Percentiles rank a stretch among this genome's conserved stretches.
Conservation (phyloP, 2,888 invertebrate species). For the Clunio marinus region DNA sequence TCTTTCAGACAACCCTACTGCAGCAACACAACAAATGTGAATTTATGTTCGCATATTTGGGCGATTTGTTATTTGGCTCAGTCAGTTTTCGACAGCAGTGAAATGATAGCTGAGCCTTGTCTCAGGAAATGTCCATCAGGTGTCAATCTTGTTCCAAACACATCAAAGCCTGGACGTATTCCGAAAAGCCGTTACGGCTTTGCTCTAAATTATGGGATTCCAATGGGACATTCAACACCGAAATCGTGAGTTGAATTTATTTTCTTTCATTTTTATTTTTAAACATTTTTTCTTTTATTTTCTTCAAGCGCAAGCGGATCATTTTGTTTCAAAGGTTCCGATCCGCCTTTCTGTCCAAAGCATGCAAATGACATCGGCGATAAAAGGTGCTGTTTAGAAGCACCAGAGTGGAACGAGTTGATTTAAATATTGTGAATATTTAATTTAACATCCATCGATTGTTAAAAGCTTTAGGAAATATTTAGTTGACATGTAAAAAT, state of each 20-base stretch:
- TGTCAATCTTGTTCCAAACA: slow-evolving; percentile 43
- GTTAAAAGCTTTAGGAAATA: too few species aligned
- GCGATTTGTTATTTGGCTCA: slow-evolving; percentile 75
- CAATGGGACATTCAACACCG: slow-evolving; percentile 69
- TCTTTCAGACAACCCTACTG: slow-evolving; percentile 71
- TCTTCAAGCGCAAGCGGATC: slow-evolving; percentile 61
- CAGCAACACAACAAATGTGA: slow-evolving; percentile 63
- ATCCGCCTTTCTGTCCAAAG: slow-evolving; percentile 68
- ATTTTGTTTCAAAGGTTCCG: slow-evolving; percentile 61
- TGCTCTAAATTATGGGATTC: slow-evolving; percentile 53
- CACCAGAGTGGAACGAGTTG: slow-evolving; percentile 40
- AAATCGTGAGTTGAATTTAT: slow-evolving; percentile 54
- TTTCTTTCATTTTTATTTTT: slow-evolving; percentile 16
- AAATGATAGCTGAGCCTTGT: slow-evolving; percentile 63
- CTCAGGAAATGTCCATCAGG: slow-evolving; percentile 68
- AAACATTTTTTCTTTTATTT: slow-evolving; percentile 32
- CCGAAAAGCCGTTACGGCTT: slow-evolving; percentile 47
- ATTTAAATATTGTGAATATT: too few species aligned
- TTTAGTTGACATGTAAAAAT: too few species aligned
- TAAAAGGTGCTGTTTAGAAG: slow-evolving; percentile 58
- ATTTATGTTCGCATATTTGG: slow-evolving; percentile 77
- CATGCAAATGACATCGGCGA: slow-evolving; percentile 53
- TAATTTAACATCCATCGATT: too few species aligned
- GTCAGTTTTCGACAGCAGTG: slow-evolving; percentile 59
- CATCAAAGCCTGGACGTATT: slow-evolving; percentile 44